These are phyloP conservation scores for Pseudochirops cupreus DNA, from an alignment of 2,797 vertebrate species.

Conservation along the genomic window DNA sequence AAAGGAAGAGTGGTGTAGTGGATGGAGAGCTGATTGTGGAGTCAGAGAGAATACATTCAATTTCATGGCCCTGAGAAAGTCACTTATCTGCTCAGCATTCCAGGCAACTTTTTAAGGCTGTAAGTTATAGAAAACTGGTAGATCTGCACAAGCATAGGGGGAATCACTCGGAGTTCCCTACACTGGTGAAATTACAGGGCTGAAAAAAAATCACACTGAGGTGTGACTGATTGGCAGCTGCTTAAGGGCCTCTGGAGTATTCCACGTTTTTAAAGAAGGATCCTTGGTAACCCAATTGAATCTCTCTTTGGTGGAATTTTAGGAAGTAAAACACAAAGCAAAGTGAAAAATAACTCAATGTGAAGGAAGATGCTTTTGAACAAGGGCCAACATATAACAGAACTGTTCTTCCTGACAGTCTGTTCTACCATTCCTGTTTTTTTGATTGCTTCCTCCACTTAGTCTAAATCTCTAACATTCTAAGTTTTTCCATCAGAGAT, in stretches of 20 bases:
- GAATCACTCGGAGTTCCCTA: background rate
- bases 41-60: background rate
- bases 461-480: background rate
- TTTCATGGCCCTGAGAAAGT: background rate
- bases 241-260: background rate
- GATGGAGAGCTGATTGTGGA: background rate
- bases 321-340: background rate
- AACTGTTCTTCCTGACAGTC: background rate
- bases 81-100: background rate
- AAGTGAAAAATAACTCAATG: constrained; percentile 17
- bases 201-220: constrained; percentile 11
- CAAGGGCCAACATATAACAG: background rate
- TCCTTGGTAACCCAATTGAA: background rate
- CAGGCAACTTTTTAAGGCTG: background rate
- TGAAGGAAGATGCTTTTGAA: constrained; percentile 1
- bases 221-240: background rate
- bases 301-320: constrained; percentile 22
- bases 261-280: background rate
- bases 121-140: background rate
- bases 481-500: background rate
- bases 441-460: background rate
- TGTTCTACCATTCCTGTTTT: background rate
- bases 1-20: background rate
- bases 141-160: background rate
- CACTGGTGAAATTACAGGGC: background rate